Base-by-base conservation (phyloP, 2,888 invertebrate genomes). In the Microchrysa polita region DNA sequence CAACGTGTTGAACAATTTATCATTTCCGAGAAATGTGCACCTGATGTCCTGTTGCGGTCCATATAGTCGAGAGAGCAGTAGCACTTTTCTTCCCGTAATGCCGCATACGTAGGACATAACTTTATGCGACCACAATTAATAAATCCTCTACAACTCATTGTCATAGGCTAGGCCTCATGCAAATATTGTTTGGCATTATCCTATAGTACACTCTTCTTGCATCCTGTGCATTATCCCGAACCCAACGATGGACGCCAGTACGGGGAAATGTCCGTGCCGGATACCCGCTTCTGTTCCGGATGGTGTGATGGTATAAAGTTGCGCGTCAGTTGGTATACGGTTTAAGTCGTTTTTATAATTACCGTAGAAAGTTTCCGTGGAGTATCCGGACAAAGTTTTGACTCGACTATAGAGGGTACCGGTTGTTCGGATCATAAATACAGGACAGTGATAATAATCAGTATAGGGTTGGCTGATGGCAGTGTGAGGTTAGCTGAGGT, bases 111-210 rank as follows among this genome's bases (percentile, higher is more conserved):
- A 60, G 22, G 12, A 18, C 7, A 61, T 16, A 61, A 61, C n/a
- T 61, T 61, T 61, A 61, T 61, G 61, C 61, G 61, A 61, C 61
- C 61, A 61, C 61, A 61, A 61, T 61, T 61, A 61, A 61, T 61
- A 61, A 61, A 61, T 61, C 61, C 61, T 40, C 40, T 61, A 16
- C 59, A n/a, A 59, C 20, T 55, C 22, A 61, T 61, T 61, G 34
- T 61, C 18, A 23, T 61, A 61, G 61, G 61, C 18, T 61, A 61
- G 61, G 61, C 18, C 7, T 2, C 27, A 7, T 60, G 16, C 61
- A 61, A 61, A 61, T 61, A 34, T 18, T 34, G 61, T 23, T 27
- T 61, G 14, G 5, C 16, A 61, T 61, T 5, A 61, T 61, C n/a
- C n/a, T n/a, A n/a, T n/a, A n/a, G n/a, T n/a, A n/a, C n/a, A 34